A percentile compares a stretch with the other conserved stretches of the same genome.
Conservation (phyloP, 2,797 vertebrate species). For the Pelochelys cantorii region DNA sequence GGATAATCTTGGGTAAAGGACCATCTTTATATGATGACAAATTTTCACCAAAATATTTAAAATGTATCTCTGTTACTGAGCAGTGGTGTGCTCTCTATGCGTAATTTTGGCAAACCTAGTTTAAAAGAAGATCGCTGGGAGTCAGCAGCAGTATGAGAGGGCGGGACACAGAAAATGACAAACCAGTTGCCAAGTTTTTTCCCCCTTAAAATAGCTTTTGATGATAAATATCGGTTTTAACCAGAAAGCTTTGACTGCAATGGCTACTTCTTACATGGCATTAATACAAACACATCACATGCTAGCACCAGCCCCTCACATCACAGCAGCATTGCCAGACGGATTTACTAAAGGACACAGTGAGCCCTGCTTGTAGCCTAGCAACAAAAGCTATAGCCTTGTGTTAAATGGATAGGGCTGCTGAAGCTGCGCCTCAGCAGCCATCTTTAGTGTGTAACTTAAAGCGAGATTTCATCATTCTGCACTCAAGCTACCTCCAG, state of each 20-base stretch:
- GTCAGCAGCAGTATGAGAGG: constrained; percentile 8
- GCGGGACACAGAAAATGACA: not conserved
- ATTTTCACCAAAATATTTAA: not conserved
- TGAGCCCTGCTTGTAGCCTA: constrained; percentile 68
- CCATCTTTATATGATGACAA: not conserved
- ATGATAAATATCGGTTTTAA: constrained; percentile 7
- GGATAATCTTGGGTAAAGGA: not conserved
- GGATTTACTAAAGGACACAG: constrained; percentile 32
- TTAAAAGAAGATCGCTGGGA: constrained; percentile 13
- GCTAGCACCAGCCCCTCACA: not conserved
- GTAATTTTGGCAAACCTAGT: not conserved
- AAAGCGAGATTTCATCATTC: constrained; percentile 69
- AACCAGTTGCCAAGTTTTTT: constrained; percentile 21
- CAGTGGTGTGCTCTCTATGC: not conserved
- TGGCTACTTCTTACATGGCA: constrained; percentile 1
- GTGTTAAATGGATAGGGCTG: constrained; percentile 48
- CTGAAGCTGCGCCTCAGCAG: constrained; percentile 76
- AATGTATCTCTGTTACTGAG: not conserved
- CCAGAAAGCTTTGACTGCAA: not conserved
- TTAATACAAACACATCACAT: not conserved
- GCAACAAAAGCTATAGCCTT: constrained; percentile 70
- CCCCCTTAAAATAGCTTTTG: constrained; percentile 7
- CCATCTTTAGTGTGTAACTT: constrained; percentile 78
- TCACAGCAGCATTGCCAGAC: not conserved
- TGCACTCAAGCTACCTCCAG: constrained; percentile 47